Conservation (phyloP, 1,140 invertebrate species). For the Platyura marginata region DNA sequence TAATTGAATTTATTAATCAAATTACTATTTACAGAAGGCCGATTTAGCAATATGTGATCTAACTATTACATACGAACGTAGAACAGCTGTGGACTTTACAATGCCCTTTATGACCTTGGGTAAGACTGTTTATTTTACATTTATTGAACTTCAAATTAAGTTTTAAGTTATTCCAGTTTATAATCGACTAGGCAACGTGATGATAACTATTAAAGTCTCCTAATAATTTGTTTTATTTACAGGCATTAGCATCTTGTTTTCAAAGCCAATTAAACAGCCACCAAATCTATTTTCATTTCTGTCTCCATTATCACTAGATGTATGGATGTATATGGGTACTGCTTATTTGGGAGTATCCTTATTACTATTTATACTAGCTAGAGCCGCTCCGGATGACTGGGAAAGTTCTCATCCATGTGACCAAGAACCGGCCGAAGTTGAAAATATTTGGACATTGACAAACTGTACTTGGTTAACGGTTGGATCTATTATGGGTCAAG, state of each 20-base stretch:
- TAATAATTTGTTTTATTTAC: constrained; percentile 36
- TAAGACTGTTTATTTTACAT: constrained; percentile 16
- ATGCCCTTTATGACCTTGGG: constrained; percentile 77
- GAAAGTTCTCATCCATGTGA: constrained; percentile 72
- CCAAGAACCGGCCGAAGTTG: constrained; percentile 52
- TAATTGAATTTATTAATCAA: background rate
- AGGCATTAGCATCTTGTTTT: constrained; percentile 62
- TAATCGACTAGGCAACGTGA: too few species aligned
- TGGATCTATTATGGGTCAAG: constrained; percentile 62
- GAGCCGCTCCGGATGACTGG: constrained; percentile 75
- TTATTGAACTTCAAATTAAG: background rate
- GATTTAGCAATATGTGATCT: constrained; percentile 84
- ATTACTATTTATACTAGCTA: constrained; percentile 52
- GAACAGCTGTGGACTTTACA: constrained; percentile 71
- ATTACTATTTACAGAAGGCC: constrained; percentile 46
- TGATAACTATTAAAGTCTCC: constrained; percentile 44
- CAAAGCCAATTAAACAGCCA: constrained; percentile 45
- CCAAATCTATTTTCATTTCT: constrained; percentile 72
- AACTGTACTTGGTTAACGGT: constrained; percentile 62
- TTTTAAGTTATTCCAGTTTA: too few species aligned
- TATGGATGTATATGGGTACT: constrained; percentile 84
- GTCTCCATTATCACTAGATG: constrained; percentile 69
- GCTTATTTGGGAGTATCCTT: constrained; percentile 74
- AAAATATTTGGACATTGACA: constrained; percentile 57
- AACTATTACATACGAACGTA: constrained; percentile 74